phyloP scores from a whole-genome alignment of 2,888 invertebrate genomes.

The Caenorhabditis drosophilae region DNA sequence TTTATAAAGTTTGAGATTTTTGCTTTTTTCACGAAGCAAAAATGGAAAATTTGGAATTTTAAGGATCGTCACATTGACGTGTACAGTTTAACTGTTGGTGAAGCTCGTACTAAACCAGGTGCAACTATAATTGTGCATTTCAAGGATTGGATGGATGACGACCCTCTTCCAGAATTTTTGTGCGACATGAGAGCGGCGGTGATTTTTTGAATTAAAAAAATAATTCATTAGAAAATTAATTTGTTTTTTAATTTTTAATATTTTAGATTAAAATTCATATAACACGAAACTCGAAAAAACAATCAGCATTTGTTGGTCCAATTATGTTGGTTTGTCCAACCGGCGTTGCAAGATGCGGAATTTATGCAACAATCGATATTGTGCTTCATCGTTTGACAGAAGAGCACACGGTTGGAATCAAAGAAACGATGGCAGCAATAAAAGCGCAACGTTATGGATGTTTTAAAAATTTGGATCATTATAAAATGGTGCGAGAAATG shows the following conservation, averaged over 20 bases:
- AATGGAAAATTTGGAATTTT: background rate
- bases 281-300: conserved; percentile 14
- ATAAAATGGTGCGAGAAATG: conserved; percentile 21
- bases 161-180: conserved; percentile 30
- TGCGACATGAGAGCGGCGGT: conserved; percentile 30
- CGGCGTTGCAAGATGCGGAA: conserved; percentile 20
- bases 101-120: background rate
- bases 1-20: background rate
- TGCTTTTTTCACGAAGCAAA: too few species aligned
- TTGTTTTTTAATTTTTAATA: background rate
- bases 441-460: conserved; percentile 31
- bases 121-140: conserved; percentile 25
- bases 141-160: conserved; percentile 23
- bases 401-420: conserved; percentile 33
- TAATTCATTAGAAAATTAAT: background rate
- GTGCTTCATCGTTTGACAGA: conserved; percentile 28
- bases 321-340: conserved; percentile 32
- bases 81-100: conserved; percentile 10
- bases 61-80: conserved; percentile 30
- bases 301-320: conserved; percentile 23
- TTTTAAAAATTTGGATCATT: conserved; percentile 20
- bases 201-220: background rate
- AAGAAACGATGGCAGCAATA: conserved; percentile 32
- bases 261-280: conserved; percentile 33
- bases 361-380: conserved; percentile 31